Percentiles rank a stretch among this genome's conserved stretches.
Evolutionary conservation across 2,888 invertebrate species (phyloP).

Genomic region (Drosophila limbata): DNA sequence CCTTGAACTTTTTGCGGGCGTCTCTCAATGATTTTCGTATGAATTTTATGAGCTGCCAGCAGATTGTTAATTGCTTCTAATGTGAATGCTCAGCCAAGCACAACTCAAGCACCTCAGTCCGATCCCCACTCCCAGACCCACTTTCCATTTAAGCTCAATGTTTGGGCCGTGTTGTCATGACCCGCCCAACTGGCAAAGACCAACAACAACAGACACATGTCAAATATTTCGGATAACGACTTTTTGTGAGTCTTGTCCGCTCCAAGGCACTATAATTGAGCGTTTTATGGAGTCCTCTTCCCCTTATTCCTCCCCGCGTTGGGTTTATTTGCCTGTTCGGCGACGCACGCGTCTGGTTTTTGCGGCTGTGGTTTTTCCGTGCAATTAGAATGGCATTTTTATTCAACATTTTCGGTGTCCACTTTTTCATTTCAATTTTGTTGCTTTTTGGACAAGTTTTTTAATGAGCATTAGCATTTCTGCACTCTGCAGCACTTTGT

Average conservation of each 20-base stretch:
- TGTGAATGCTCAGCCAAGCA: slow-evolving; percentile 50
- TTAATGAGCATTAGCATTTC: slow-evolving; percentile 69
- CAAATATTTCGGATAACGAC: slow-evolving; percentile 77
- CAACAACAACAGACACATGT: slow-evolving; percentile 57
- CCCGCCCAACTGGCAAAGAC: slow-evolving; percentile 1
- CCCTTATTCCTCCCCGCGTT: not conserved
- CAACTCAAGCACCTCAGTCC: slow-evolving; percentile 20
- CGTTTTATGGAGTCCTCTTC: slow-evolving; percentile 51
- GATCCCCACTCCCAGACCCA: not conserved
- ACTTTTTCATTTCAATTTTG: slow-evolving; percentile 14
- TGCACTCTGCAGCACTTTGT: slow-evolving; percentile 25
- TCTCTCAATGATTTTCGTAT: slow-evolving; percentile 30
- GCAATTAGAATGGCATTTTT: slow-evolving; percentile 56
- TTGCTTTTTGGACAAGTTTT: slow-evolving; percentile 58
- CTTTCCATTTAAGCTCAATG: not conserved
- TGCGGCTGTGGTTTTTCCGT: slow-evolving; percentile 51
- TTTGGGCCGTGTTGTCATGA: slow-evolving; percentile 9
- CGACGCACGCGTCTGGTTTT: slow-evolving; percentile 28
- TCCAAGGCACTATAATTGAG: slow-evolving; percentile 67
- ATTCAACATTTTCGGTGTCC: slow-evolving; percentile 20
- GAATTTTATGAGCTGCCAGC: slow-evolving; percentile 45
- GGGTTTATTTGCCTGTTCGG: slow-evolving; percentile 63
- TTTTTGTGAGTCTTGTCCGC: slow-evolving; percentile 48
- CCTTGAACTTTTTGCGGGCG: slow-evolving; percentile 46
- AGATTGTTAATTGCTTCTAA: slow-evolving; percentile 69